Conservation (phyloP, 2,888 invertebrate species). For the Halocaridina rubra region DNA sequence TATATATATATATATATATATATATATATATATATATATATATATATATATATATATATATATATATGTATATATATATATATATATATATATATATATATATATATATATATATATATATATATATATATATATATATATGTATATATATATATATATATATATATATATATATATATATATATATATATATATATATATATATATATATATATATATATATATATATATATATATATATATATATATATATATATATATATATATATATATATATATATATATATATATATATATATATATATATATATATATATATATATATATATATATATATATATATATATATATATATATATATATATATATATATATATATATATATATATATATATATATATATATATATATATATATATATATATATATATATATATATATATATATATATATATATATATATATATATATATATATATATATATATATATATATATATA, state of each 20-base stretch:
- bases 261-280: background rate
- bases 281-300: background rate
- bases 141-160: background rate
- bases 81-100: background rate
- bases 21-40: background rate
- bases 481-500: background rate
- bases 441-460: background rate
- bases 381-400: background rate
- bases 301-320: background rate
- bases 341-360: slow-evolving; percentile 9
- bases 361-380: background rate
- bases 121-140: background rate
- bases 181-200: too few species aligned
- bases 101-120: background rate
- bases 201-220: background rate
- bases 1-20: slow-evolving; percentile 5
- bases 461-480: slow-evolving; percentile 11
- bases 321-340: background rate
- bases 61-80: too few species aligned
- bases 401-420: background rate
- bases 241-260: background rate
- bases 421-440: background rate
- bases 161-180: background rate
- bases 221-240: slow-evolving; percentile 8
- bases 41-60: background rate